phyloP scores from a whole-genome alignment of 2,797 vertebrate species.

The Pipistrellus kuhlii region DNA sequence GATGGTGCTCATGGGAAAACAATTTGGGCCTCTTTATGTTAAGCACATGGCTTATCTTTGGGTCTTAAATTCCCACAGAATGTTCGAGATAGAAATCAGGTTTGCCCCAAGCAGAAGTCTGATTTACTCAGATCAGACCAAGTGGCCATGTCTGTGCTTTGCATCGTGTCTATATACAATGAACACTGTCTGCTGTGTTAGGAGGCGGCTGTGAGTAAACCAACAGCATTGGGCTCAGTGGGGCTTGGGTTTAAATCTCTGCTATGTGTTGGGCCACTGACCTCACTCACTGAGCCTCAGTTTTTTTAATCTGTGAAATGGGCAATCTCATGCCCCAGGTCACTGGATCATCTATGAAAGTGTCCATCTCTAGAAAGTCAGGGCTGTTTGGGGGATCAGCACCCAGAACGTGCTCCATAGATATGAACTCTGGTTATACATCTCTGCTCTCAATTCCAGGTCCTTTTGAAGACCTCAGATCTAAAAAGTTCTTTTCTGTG shows the following conservation, averaged over 20 bases:
- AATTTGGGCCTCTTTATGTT: neutral
- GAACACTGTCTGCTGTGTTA: accelerated
- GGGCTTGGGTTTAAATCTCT: neutral
- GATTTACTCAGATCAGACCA: accelerated
- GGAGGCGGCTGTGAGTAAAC: neutral
- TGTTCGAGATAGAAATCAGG: neutral
- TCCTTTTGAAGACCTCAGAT: neutral
- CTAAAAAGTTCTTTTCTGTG: no score
- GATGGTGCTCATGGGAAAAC: neutral
- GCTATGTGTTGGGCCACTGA: no score
- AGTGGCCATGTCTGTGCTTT: neutral
- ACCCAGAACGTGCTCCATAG: neutral
- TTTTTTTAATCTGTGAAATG: neutral
- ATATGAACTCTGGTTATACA: accelerated
- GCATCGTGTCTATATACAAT: accelerated
- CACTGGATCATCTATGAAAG: neutral
- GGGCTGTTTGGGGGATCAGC: neutral
- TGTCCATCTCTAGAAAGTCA: neutral
- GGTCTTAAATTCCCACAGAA: neutral
- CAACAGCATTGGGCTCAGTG: accelerated
- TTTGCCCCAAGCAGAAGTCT: neutral
- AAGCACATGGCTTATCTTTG: neutral
- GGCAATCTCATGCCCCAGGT: neutral
- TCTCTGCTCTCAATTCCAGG: neutral
- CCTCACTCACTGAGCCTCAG: neutral